These are phyloP conservation scores for Synodontis membranacea DNA, from an alignment of 2,113 vertebrate species.

Conservation along the genomic window DNA sequence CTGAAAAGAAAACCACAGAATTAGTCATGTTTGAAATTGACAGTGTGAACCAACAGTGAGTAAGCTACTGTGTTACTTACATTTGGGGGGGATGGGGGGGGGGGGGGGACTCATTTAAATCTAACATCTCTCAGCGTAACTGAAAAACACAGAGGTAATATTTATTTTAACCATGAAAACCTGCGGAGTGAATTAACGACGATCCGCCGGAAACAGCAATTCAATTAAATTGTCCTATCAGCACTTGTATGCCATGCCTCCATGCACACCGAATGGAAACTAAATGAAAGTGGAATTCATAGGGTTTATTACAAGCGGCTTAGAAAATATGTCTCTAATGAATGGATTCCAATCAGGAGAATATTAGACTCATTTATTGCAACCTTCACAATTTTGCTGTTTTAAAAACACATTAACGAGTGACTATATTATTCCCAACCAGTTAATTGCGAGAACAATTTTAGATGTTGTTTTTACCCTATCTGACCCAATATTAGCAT, in stretches of 20 bases:
- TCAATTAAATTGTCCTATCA: slow-evolving; percentile 68
- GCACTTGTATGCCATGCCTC: slow-evolving; percentile 62
- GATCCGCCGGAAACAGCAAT: slow-evolving; percentile 62
- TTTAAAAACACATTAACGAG: slow-evolving; percentile 14
- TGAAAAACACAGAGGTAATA: slow-evolving; percentile 26
- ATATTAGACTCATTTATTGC: slow-evolving; percentile 32
- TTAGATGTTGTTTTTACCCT: neutral
- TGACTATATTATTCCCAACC: neutral
- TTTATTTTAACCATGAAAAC: slow-evolving; percentile 54
- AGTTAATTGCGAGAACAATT: neutral
- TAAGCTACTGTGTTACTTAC: slow-evolving; percentile 12
- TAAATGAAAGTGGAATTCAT: slow-evolving; percentile 67
- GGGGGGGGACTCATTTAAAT: slow-evolving; percentile 18
- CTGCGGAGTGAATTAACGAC: slow-evolving; percentile 65
- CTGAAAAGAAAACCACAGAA: slow-evolving; percentile 2
- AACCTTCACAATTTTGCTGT: slow-evolving; percentile 13
- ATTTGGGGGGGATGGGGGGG: no score
- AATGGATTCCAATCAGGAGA: slow-evolving; percentile 56
- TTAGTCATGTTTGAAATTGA: slow-evolving; percentile 9
- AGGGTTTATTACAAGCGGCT: slow-evolving; percentile 68
- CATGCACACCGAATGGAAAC: slow-evolving; percentile 63
- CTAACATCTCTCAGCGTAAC: neutral
- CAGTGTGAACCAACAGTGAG: neutral
- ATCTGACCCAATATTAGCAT: neutral
- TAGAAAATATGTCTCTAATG: slow-evolving; percentile 62